phyloP scores from a whole-genome alignment of 2,888 invertebrate genomes.

The Pristionchus entomophagus region DNA sequence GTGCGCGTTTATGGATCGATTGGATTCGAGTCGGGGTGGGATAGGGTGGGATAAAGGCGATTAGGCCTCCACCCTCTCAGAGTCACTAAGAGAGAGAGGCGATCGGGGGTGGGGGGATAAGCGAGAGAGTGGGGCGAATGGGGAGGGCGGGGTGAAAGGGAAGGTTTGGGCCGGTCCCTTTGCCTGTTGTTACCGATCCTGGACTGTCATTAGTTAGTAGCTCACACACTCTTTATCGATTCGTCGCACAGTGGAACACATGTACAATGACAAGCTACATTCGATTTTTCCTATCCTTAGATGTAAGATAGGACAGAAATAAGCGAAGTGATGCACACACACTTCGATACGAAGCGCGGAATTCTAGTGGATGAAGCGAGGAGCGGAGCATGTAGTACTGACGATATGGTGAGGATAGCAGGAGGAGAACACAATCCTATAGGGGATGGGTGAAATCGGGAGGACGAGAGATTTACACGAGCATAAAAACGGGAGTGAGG shows the following conservation, averaged over 20 bases:
- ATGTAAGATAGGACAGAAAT: too few relatives aligned
- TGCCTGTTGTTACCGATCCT: constrained; percentile 39
- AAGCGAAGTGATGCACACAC: background rate
- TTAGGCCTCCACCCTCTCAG: constrained; percentile 9
- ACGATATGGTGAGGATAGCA: constrained; percentile 8
- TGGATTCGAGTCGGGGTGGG: background rate
- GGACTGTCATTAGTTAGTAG: constrained; percentile 13
- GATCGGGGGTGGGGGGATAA: background rate
- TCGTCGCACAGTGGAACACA: too few relatives aligned
- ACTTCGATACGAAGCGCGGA: background rate
- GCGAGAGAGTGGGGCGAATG: background rate
- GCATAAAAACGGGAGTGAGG: background rate
- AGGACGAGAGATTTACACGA: constrained; percentile 23
- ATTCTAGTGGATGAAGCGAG: background rate
- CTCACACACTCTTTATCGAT: too few relatives aligned
- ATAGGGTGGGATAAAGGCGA: background rate
- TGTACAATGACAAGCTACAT: too few relatives aligned
- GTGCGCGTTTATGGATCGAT: constrained; percentile 4
- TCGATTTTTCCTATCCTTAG: too few relatives aligned
- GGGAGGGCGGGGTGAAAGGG: background rate
- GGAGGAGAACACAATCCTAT: too few relatives aligned
- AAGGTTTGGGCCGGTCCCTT: background rate
- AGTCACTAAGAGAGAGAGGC: background rate
- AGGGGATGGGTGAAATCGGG: background rate
- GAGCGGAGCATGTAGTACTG: background rate